Base-by-base conservation (phyloP, 2,888 invertebrate genomes). In the Buathra laborator region DNA sequence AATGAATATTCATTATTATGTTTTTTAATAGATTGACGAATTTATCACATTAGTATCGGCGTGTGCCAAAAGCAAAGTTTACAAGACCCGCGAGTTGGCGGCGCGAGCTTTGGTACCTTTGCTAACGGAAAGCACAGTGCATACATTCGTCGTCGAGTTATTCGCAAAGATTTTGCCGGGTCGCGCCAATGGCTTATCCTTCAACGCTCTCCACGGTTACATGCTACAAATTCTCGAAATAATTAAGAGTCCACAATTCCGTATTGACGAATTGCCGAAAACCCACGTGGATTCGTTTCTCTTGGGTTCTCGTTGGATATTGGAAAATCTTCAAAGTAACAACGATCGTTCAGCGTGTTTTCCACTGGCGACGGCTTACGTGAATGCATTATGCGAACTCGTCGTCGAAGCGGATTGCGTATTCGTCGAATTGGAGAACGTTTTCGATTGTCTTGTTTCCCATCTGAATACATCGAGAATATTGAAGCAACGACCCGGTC, bases 31-130 rank as follows among this genome's bases (percentile, higher is more conserved):
- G 96, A 94, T 97, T 83, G 94, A 95, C 32, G 95, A 95, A 83
- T 97, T 97, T 92, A 94, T 97, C 74, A 96, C 96, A 2, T 95
- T 94, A 89, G 95, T 97, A 80, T 94, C 94, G 43, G 91, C 94
- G 37, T 97, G 97, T 92, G 96, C 96, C 2, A 93, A 94, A 64
- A 96, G 97, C 93, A 94, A 95, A 12, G 96, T 96, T 86, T 95
- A 96, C 90, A 95, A 96, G 93, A 97, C 96, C 0, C 94, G 98
- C 51, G 95, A 96, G 89, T 94, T 98, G 86, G 97, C 97, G 1
- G 97, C 97, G 0, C 95, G 95, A 90, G 97, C 97, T 1, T 94
- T 96, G 43, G 95, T 96, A 24, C 95, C 96, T 29, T 93, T 97
- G 81, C 94, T 96, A 46, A 94, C 95, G 1, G 94, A 93, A 81